These are phyloP conservation scores for Theocolax elegans DNA, from an alignment of 1,140 invertebrate species.

Conservation along the genomic window DNA sequence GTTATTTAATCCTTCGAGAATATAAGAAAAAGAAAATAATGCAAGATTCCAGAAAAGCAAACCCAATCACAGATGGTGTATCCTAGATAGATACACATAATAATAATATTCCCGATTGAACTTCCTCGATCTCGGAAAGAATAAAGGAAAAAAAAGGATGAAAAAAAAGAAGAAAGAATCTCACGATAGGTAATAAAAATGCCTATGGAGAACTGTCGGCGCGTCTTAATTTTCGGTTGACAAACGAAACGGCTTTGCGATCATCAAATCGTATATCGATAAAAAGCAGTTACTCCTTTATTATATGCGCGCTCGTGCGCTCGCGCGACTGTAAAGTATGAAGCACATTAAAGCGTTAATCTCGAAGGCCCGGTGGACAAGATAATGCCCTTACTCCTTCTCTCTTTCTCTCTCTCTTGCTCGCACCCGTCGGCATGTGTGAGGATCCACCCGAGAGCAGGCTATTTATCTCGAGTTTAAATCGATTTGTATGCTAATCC, in stretches of 20 bases:
- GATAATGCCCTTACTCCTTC: constrained; percentile 63
- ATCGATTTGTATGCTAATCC: constrained; percentile 70
- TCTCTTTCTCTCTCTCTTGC: constrained; percentile 43
- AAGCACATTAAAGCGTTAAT: constrained; percentile 65
- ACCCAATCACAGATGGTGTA: too few relatives aligned
- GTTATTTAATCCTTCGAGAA: too few relatives aligned
- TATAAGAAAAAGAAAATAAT: too few relatives aligned
- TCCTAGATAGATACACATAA: too few relatives aligned
- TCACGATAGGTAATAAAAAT: constrained; percentile 17
- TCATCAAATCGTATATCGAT: constrained; percentile 37
- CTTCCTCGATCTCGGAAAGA: too few relatives aligned
- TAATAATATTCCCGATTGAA: too few relatives aligned
- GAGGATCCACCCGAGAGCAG: constrained; percentile 63
- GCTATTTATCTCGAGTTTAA: constrained; percentile 69
- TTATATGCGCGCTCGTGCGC: constrained; percentile 7
- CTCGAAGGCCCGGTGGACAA: constrained; percentile 60
- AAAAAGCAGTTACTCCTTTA: constrained; percentile 39
- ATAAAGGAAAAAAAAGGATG: too few relatives aligned
- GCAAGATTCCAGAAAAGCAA: too few relatives aligned
- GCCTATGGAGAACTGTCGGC: neutral
- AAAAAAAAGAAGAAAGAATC: neutral
- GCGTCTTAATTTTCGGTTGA: constrained; percentile 34
- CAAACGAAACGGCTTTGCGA: constrained; percentile 29
- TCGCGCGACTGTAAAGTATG: constrained; percentile 58
- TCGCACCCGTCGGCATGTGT: constrained; percentile 44